These are phyloP conservation scores for Pangasianodon gigas DNA, from an alignment of 2,113 vertebrate genomes.

Conservation along the genomic window DNA sequence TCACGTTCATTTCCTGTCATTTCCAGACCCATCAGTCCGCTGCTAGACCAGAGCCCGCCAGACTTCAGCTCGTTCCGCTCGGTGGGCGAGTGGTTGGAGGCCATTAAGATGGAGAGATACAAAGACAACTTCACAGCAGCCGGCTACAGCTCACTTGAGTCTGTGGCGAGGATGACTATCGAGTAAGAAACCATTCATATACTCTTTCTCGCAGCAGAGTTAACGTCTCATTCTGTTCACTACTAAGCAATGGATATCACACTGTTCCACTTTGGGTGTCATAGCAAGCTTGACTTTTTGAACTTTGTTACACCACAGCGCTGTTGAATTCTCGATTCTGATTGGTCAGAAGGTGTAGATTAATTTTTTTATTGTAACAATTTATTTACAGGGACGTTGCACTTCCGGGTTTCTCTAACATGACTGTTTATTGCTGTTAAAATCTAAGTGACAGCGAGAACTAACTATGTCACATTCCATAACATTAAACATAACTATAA, in stretches of 20 bases:
- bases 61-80: constrained; percentile 96
- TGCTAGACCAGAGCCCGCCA: constrained; percentile 95
- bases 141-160: constrained; percentile 95
- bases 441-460: neutral
- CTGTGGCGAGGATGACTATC: constrained; percentile 97
- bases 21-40: constrained; percentile 92
- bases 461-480: neutral
- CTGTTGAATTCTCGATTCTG: neutral
- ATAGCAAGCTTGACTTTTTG: no score
- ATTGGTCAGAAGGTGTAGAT: neutral
- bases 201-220: neutral
- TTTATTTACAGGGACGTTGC: neutral
- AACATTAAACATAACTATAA: neutral
- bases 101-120: constrained; percentile 99
- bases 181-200: constrained; percentile 81
- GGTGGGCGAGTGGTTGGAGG: constrained; percentile 97
- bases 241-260: neutral
- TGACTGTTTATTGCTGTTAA: neutral
- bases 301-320: neutral
- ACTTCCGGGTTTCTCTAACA: neutral
- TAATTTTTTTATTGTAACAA: neutral
- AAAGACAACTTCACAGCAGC: constrained; percentile 98
- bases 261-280: neutral
- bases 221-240: neutral
- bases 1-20: constrained; percentile 63